A percentile compares a stretch with the other conserved stretches of the same genome.
phyloP scores from a whole-genome alignment of 35 echinoderm and acorn worm genomes.

The Ophioderma brevispina region DNA sequence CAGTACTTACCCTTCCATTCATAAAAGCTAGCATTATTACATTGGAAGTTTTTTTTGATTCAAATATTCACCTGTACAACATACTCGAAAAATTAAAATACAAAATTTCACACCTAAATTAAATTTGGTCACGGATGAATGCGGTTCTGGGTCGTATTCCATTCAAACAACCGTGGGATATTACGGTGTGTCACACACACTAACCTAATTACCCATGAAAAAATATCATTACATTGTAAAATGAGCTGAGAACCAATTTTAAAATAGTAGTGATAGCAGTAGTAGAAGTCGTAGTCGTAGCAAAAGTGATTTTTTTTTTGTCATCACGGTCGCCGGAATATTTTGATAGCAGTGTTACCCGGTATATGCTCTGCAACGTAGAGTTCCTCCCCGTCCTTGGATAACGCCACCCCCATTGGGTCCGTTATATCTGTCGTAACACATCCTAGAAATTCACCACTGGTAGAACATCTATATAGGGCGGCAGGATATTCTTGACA shows the following conservation, averaged over 20 bases:
- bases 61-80: too few species aligned
- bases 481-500: not conserved
- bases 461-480: not conserved
- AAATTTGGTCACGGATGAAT: too few species aligned
- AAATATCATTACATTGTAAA: not conserved
- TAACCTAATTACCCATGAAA: not conserved
- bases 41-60: too few species aligned
- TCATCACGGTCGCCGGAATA: not conserved
- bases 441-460: slow-evolving; percentile 1
- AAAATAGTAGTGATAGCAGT: not conserved
- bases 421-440: not conserved
- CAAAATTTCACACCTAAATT: too few species aligned
- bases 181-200: not conserved
- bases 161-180: too few species aligned
- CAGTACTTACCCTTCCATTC: too few species aligned
- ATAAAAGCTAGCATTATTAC: too few species aligned
- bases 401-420: not conserved
- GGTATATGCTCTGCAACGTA: not conserved
- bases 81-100: too few species aligned
- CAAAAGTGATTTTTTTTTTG: not conserved
- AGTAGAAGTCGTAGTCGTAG: not conserved
- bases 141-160: too few species aligned
- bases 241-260: not conserved
- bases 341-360: not conserved
- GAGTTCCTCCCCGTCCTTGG: not conserved